Base-by-base conservation (phyloP, 2,888 invertebrate genomes). In the Metopia argyrocephala region DNA sequence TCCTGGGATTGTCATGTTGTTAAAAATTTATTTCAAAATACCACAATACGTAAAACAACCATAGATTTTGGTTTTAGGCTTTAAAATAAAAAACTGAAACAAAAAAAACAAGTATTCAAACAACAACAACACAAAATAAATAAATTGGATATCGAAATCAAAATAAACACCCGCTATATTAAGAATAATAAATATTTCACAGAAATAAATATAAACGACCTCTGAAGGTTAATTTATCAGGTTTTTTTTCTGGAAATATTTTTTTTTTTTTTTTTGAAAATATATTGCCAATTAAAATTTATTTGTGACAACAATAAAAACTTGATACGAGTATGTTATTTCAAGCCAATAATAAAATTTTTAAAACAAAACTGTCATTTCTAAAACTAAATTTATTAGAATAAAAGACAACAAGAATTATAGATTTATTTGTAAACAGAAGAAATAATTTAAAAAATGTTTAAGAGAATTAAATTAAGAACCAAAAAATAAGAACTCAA, bases 171-270 rank as follows among this genome's bases (percentile, higher is more conserved):
- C 78, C 78, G 78, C 78, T 71, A 78, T 45, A 76, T 76, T 56
- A 62, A 62, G 76, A 76, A 69, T 69, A 69, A 56, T 76, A n/a
- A n/a, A n/a, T 76, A 54, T 69, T 48, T 56, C 56, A 28, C 38
- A 76, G 62, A 76, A 38, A 15, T 15, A 38, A 38, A 38, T 38
- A 38, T 38, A 4, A 69, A 76, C 69, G 69, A 62, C 76, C 76
- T 76, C 56, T 76, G 76, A 76, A 76, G 76, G 76, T 69, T 76
- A 69, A 76, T 69, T 61, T 76, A 76, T 76, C 69, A 69, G 46
- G 52, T 45, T 45, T 52, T 31, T 73, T 27, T 38, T 38, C 38
- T 38, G 12, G 15, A 38, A 12, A 12, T 1, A 2, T 5, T 31
- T 2, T 9, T 2, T 70, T 23, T 25, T 28, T 45, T 45, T 66